These are phyloP conservation scores for Tilapia sparmanii DNA, from an alignment of 2,113 vertebrate species.

Conservation along the genomic window DNA sequence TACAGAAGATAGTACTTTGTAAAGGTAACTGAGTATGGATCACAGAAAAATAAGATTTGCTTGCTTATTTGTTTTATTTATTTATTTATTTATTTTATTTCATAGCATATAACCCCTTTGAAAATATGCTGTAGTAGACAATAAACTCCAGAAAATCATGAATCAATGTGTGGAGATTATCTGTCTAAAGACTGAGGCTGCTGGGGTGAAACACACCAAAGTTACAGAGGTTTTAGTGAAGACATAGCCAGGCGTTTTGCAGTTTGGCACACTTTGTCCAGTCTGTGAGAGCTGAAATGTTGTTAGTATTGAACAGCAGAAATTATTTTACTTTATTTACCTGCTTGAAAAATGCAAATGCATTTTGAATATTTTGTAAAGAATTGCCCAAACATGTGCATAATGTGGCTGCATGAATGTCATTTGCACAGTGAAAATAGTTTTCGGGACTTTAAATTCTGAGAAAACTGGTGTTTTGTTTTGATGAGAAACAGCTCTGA, in stretches of 20 bases:
- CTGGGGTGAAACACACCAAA: too few relatives aligned
- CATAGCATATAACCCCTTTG: too few relatives aligned
- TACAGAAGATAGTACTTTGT: neutral
- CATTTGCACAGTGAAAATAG: neutral
- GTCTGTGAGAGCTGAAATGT: neutral
- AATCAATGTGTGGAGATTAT: neutral
- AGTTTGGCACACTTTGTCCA: neutral
- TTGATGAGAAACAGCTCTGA: neutral
- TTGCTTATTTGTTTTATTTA: too few relatives aligned
- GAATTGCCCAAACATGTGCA: neutral
- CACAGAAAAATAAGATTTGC: neutral
- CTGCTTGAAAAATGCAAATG: neutral
- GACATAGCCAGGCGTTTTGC: neutral
- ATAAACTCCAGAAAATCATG: neutral
- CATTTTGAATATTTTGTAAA: neutral
- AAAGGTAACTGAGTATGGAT: neutral
- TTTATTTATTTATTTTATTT: too few relatives aligned
- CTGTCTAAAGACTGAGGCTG: neutral
- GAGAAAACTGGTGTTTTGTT: neutral
- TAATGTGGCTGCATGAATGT: neutral
- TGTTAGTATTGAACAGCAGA: neutral
- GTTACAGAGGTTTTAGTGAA: neutral
- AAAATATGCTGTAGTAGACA: neutral
- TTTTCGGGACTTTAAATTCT: rapidly evolving
- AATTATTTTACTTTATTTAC: neutral